Evolutionary conservation across 2,113 vertebrate species (phyloP), one percentile per base, ranked within the genome.

Genomic region (Clarias magur): DNA sequence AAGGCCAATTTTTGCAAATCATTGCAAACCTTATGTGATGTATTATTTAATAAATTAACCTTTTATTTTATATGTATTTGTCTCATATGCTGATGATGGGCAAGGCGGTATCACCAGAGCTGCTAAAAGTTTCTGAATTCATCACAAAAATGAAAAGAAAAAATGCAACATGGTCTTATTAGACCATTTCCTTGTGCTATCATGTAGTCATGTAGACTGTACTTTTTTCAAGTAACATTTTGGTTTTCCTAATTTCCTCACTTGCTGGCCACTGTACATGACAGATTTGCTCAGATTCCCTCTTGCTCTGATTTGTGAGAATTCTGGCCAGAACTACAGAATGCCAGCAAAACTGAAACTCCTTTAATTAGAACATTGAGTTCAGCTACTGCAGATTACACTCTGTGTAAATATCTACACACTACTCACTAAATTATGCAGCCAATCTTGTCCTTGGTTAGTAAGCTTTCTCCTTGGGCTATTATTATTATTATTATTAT

Each of bases 171-270:
- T 78, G 15, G 27, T n/a, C 75, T 78, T 53, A 79, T 79, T 79
- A n/a, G 53, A 13, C 25, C 13, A 21, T 42, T 42, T 73, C 21
- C 25, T 53, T 78, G 16, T 80, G 8, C 54, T 38, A 38, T 80
- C 59, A 17, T 34, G 17, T 34, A 59, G 57, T 56, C 13, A 79
- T 80, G 25, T 56, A 56, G 53, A n/a, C 21, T 27, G 75, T 30
- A 80, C n/a, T 57, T 57, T 57, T 79, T 27, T 54, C 6, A 80
- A 57, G n/a, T 34, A 80, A 34, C 8, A 21, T 80, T 80, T 78
- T 78, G 48, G 42, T 53, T 56, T 80, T 80, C 17, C 54, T 57
- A 80, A 80, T 80, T 59, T 80, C 53, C 53, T 54, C 54, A 80
- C 34, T 80, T 59, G n/a, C 13, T 56, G 75, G 25, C 53, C 0